Conservation (phyloP, 2,113 vertebrate genomes). For the Pithys albifrons region DNA sequence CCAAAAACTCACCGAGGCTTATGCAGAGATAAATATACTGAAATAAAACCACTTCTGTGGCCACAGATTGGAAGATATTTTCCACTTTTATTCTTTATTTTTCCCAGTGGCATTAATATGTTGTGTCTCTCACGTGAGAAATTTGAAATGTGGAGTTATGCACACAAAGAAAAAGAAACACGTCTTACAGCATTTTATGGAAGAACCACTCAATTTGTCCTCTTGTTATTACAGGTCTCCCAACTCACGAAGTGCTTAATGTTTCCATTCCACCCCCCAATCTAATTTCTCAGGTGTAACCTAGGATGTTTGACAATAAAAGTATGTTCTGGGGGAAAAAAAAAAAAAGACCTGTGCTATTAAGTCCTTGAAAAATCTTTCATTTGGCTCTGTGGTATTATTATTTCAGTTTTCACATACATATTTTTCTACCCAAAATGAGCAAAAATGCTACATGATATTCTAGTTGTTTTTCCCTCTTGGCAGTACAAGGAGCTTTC, state of each 20-base stretch:
- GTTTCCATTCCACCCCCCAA: background rate
- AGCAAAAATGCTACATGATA: background rate
- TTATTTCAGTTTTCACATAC: background rate
- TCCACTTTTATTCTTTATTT: background rate
- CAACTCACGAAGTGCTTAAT: background rate
- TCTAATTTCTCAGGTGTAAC: background rate
- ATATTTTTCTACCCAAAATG: background rate
- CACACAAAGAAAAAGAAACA: background rate
- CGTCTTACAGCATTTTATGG: background rate
- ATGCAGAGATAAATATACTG: background rate
- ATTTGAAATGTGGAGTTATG: background rate
- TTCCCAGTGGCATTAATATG: background rate
- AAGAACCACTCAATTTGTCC: background rate
- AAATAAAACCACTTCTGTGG: background rate
- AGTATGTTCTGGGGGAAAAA: background rate
- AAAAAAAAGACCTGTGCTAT: accelerated
- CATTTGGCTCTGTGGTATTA: background rate
- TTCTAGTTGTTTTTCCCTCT: background rate
- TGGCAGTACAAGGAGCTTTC: background rate
- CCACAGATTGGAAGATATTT: background rate
- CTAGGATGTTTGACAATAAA: background rate
- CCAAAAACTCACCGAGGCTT: background rate
- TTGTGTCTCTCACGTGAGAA: background rate
- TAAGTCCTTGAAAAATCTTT: background rate
- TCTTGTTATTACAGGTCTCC: background rate